These are phyloP conservation scores for Chymomyza fuscimana DNA, from an alignment of 2,888 invertebrate genomes.

Conservation along the genomic window DNA sequence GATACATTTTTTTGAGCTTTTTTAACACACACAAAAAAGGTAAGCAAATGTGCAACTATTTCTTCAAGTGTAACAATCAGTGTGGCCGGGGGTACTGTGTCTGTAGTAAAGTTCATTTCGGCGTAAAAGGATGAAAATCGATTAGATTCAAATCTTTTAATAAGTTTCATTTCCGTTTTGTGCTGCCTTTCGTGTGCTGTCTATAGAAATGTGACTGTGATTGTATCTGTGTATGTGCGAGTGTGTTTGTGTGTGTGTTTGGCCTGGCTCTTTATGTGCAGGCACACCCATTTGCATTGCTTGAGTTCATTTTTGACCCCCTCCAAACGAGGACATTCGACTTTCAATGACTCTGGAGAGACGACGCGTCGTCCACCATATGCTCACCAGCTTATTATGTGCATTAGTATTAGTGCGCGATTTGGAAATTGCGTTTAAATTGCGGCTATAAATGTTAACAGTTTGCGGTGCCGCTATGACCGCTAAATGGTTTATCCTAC, in stretches of 20 bases:
- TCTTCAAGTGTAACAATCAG: constrained; percentile 20
- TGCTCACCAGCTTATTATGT: constrained; percentile 47
- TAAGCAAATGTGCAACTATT: not conserved
- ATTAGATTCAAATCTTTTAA: constrained; percentile 77
- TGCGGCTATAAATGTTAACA: constrained; percentile 30
- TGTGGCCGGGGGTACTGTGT: not conserved
- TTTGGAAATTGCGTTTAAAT: constrained; percentile 60
- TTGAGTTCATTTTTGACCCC: not conserved
- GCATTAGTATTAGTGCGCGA: constrained; percentile 43
- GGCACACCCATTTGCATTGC: constrained; percentile 61
- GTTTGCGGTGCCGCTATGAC: constrained; percentile 6
- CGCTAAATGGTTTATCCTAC: not conserved
- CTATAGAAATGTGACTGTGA: constrained; percentile 38
- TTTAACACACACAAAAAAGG: no score
- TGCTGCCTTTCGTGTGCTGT: constrained; percentile 62
- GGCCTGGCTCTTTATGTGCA: constrained; percentile 23
- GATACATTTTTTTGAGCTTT: no score
- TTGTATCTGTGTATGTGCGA: constrained; percentile 7
- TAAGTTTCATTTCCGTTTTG: constrained; percentile 76
- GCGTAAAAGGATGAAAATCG: constrained; percentile 70
- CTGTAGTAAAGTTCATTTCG: constrained; percentile 57
- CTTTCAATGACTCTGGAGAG: constrained; percentile 1
- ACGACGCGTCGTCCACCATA: constrained; percentile 2
- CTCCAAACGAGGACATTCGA: not conserved
- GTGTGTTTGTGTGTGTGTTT: constrained; percentile 12